A percentile compares a stretch with the other conserved stretches of the same genome.
phyloP scores from a whole-genome alignment of 2,888 invertebrate genomes.

The Thelaira solivaga region DNA sequence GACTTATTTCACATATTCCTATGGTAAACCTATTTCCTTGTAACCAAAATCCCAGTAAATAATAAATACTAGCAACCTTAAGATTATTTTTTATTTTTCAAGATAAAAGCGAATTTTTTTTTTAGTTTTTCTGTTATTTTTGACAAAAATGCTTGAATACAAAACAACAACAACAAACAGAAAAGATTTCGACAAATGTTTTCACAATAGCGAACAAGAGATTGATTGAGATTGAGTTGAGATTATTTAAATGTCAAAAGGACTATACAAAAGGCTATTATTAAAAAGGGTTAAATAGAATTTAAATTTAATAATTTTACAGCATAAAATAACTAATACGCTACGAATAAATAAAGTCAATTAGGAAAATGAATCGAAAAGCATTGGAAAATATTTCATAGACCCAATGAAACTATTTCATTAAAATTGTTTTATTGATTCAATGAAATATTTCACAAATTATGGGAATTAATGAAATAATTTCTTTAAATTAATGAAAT shows the following conservation, averaged over 20 bases:
- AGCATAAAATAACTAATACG: too few species aligned
- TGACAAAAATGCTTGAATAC: too few species aligned
- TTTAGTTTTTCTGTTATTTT: conserved; percentile 6
- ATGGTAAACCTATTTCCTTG: conserved; percentile 59
- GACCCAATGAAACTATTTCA: too few species aligned
- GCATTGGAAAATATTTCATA: too few species aligned
- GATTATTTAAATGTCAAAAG: conserved; percentile 59
- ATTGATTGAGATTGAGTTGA: conserved; percentile 62
- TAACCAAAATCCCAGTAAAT: conserved; percentile 57
- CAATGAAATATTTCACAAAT: too few species aligned
- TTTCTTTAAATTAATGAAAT: too few species aligned
- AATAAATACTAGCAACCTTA: conserved; percentile 59
- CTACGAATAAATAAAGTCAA: too few species aligned
- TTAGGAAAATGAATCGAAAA: too few species aligned
- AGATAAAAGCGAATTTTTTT: conserved; percentile 37
- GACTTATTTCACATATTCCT: conserved; percentile 4
- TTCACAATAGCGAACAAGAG: conserved; percentile 35
- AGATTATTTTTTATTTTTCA: conserved; percentile 18
- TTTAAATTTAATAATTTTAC: too few species aligned
- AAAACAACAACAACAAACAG: too few species aligned
- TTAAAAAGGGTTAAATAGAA: conserved; percentile 48
- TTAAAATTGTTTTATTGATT: too few species aligned
- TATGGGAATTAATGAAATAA: too few species aligned
- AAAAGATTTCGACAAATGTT: conserved; percentile 34
- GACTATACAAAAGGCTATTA: not conserved